These are phyloP conservation scores for Meta bourneti DNA, from an alignment of 2,888 invertebrate genomes.

Conservation along the genomic window DNA sequence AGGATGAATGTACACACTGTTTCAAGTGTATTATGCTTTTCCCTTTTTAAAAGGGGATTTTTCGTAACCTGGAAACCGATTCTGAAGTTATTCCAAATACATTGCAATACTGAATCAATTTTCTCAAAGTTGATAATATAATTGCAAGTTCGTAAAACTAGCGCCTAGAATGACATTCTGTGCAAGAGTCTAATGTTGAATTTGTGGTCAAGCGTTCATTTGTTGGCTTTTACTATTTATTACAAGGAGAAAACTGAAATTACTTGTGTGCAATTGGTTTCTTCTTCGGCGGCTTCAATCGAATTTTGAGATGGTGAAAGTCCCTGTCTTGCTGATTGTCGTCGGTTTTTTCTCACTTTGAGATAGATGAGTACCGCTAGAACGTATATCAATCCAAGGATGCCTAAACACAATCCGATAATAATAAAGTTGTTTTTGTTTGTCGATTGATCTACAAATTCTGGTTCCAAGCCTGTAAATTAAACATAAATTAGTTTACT, in stretches of 20 bases:
- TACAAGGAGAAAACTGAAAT: not conserved
- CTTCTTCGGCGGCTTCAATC: constrained; percentile 56
- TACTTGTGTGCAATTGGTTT: constrained; percentile 20
- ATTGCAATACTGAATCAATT: no score
- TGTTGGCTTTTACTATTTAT: no score
- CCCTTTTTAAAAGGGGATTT: no score
- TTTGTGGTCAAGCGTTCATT: no score
- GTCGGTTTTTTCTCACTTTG: constrained; percentile 84
- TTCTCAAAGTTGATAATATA: no score
- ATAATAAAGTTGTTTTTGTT: constrained; percentile 89
- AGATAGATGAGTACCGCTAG: constrained; percentile 91
- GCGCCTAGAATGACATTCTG: no score
- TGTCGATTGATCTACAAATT: constrained; percentile 37
- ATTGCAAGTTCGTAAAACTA: no score
- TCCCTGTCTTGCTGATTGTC: constrained; percentile 53
- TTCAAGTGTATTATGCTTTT: no score
- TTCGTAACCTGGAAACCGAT: no score
- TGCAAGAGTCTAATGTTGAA: no score
- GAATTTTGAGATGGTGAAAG: constrained; percentile 31
- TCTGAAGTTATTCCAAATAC: no score
- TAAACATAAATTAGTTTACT: not conserved
- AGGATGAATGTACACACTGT: no score
- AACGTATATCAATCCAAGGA: constrained; percentile 92
- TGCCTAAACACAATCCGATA: constrained; percentile 89
- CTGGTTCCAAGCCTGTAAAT: constrained; percentile 67